Base-by-base conservation (phyloP, 1,140 invertebrate genomes). In the Cotesia glomerata region DNA sequence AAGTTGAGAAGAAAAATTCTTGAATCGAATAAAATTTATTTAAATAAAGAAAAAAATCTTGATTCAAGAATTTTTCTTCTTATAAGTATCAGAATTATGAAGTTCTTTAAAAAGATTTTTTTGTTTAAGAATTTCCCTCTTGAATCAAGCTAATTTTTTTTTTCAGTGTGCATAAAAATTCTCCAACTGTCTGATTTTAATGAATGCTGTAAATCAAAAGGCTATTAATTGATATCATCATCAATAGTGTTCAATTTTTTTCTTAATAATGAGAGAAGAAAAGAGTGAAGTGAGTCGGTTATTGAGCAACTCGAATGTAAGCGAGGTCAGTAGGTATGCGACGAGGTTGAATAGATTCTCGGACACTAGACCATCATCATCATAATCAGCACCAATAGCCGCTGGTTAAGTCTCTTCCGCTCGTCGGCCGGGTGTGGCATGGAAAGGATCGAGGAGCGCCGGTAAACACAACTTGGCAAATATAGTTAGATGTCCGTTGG, bases 331-430 rank as follows among this genome's bases (percentile, higher is more conserved):
- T 64, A 64, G 62, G 62, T 36, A 36, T 13, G n/a, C 14, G 59
- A 8, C 39, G 62, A 64, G 62, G 62, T 64, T 36, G 39, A 49
- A 35, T 13, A 26, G 34, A 64, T 64, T 64, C 62, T 64, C 39
- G 62, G 35, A 64, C 62, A 64, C 62, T 45, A 64, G 39, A 64
- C 35, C 62, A 64, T 64, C 62, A 18, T 35, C 16, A 58, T 59
- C 14, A 26, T 16, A 16, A 13, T 61, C 58, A 26, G 1, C 26
- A 3, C 3, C 62, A 49, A 35, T 64, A 34, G 26, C 34, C 59
- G 13, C 8, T 35, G 35, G 39, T 45, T 45, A 45, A 45, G 36
- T 45, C 14, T 45, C 14, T 36, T 16, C 13, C 16, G 58, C 26
- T 34, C 16, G 35, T 9, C 52, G 16, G n/a, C 16, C 14, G 39